Conservation (phyloP, 1,140 invertebrate species). For the Ctenoplectra terminalis region DNA sequence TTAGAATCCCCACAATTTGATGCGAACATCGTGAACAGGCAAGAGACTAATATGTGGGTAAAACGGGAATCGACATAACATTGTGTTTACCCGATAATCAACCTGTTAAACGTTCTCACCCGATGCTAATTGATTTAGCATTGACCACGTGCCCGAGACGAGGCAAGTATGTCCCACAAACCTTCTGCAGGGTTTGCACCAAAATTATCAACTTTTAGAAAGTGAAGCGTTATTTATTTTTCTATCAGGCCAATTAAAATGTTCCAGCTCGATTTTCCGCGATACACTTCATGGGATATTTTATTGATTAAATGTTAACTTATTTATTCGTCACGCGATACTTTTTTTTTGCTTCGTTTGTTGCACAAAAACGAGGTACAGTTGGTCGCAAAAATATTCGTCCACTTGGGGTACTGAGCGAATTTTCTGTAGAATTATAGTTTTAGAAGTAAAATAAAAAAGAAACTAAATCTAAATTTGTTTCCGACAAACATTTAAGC, state of each 20-base stretch:
- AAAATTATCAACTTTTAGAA: conserved; percentile 23
- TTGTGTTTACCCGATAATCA: conserved; percentile 67
- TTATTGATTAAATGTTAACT: background rate
- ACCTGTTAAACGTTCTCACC: conserved; percentile 53
- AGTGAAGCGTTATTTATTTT: conserved; percentile 9
- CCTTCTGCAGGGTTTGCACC: conserved; percentile 6
- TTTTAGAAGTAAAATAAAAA: too few species aligned
- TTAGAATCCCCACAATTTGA: conserved; percentile 5
- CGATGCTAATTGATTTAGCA: conserved; percentile 59
- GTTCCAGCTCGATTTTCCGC: too few species aligned
- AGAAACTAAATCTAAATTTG: too few species aligned
- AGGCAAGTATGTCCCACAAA: conserved; percentile 36
- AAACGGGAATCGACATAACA: conserved; percentile 67
- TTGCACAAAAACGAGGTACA: background rate
- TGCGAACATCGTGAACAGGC: conserved; percentile 21
- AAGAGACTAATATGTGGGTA: conserved; percentile 48
- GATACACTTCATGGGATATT: too few species aligned
- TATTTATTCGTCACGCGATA: background rate
- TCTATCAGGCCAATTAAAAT: background rate
- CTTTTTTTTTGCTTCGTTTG: conserved; percentile 21
- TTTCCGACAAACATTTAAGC: too few species aligned
- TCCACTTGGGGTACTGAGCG: too few species aligned
- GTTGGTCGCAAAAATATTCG: too few species aligned
- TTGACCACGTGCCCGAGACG: conserved; percentile 51
- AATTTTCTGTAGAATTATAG: too few species aligned